phyloP scores from a whole-genome alignment of 2,797 vertebrate genomes.

The Typhlichthys subterraneus region DNA sequence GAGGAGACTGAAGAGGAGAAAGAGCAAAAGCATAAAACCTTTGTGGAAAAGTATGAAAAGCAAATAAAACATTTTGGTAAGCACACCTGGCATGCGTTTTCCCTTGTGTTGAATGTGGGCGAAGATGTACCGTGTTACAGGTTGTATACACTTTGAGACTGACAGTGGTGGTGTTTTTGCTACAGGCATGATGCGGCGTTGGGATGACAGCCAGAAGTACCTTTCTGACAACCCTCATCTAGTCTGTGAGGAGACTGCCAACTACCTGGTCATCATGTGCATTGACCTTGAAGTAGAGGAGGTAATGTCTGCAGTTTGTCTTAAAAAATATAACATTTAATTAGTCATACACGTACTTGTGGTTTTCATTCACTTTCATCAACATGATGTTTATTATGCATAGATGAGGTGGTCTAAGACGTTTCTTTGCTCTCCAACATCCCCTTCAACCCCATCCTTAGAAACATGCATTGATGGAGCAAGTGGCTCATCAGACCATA shows the following conservation, averaged over 20 bases:
- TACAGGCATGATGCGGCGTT: slow-evolving; percentile 90
- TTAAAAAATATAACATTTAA: too few relatives aligned
- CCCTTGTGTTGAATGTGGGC: neutral
- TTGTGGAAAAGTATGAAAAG: slow-evolving; percentile 91
- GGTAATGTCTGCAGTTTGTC: slow-evolving; percentile 63
- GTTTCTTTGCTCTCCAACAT: too few relatives aligned
- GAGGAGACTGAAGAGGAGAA: slow-evolving; percentile 89
- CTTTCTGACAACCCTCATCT: slow-evolving; percentile 90
- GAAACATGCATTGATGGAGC: slow-evolving; percentile 94
- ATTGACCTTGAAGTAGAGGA: slow-evolving; percentile 96
- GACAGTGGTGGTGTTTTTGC: slow-evolving; percentile 9
- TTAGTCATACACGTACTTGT: too few relatives aligned
- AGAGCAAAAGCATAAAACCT: slow-evolving; percentile 91
- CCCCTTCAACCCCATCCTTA: slow-evolving; percentile 45
- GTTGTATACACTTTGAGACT: neutral
- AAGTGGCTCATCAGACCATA: slow-evolving; percentile 96
- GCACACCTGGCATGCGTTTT: slow-evolving; percentile 1
- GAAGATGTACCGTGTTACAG: neutral
- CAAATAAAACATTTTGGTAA: slow-evolving; percentile 93
- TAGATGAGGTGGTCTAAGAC: too few relatives aligned
- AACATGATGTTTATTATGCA: too few relatives aligned
- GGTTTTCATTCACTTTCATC: too few relatives aligned
- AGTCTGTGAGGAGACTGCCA: slow-evolving; percentile 94
- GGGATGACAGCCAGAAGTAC: slow-evolving; percentile 96
- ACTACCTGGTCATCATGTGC: slow-evolving; percentile 96